Percentiles rank a stretch among this genome's conserved stretches.
These are phyloP conservation scores for Brachionus koreanus DNA, from an alignment of 1,140 invertebrate genomes.

Conservation along the genomic window DNA sequence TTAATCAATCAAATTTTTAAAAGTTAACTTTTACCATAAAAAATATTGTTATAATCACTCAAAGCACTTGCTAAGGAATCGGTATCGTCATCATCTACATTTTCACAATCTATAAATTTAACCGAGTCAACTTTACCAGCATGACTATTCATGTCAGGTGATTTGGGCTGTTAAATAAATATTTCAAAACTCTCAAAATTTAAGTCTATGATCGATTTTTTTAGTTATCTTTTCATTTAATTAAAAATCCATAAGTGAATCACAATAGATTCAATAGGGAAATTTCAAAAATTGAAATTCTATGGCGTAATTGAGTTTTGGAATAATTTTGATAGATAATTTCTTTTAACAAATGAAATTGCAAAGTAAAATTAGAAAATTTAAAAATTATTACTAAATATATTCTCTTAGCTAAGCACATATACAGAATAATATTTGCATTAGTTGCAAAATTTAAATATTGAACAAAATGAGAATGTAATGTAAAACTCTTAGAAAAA, in stretches of 20 bases:
- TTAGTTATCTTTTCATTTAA: background rate
- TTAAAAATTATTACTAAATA: background rate
- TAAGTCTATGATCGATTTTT: background rate
- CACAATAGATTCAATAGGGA: background rate
- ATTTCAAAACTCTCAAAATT: background rate
- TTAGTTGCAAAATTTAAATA: background rate
- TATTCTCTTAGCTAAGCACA: background rate
- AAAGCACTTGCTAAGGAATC: conserved; percentile 25
- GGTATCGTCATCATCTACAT: conserved; percentile 5
- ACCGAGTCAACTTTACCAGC: background rate
- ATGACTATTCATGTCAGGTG: conserved; percentile 5
- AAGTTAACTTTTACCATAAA: conserved; percentile 3
- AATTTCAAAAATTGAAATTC: background rate
- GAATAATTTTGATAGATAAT: conserved; percentile 10
- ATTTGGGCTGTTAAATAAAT: background rate
- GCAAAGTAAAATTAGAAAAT: background rate
- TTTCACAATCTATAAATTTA: background rate
- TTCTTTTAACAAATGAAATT: background rate
- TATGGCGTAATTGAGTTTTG: background rate
- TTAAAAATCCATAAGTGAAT: background rate
- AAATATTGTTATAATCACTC: conserved; percentile 21
- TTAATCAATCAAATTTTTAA: background rate
- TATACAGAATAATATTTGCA: background rate
- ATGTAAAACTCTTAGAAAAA: background rate
- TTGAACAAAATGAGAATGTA: background rate